phyloP scores from a whole-genome alignment of 2,113 vertebrate species.

The Neodon shergylaensis region DNA sequence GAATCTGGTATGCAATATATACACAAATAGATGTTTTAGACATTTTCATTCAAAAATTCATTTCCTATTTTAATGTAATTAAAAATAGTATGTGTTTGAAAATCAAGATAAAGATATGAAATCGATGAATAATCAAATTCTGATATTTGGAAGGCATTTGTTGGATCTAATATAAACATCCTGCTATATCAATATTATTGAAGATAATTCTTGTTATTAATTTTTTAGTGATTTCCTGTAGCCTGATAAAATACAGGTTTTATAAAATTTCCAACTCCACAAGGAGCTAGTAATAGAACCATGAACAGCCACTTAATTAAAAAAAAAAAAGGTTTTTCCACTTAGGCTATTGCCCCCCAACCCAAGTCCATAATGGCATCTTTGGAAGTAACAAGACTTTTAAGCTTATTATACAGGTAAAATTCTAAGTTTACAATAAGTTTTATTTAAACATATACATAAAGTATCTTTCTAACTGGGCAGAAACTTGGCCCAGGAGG shows the following conservation, averaged over 20 bases:
- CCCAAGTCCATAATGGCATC: background rate
- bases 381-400: background rate
- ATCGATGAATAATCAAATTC: background rate
- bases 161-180: background rate
- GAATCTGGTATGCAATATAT: background rate
- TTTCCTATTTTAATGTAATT: slow-evolving; percentile 52
- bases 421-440: background rate
- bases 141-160: background rate
- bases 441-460: background rate
- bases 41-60: no score
- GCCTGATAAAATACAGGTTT: background rate
- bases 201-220: background rate
- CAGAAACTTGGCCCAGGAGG: background rate
- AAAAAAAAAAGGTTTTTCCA: background rate
- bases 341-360: background rate
- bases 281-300: background rate
- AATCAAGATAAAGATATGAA: slow-evolving; percentile 23
- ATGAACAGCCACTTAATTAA: background rate
- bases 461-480: background rate
- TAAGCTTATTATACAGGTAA: background rate
- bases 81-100: slow-evolving; percentile 32
- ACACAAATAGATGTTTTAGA: no score
- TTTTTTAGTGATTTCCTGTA: background rate
- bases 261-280: slow-evolving; percentile 6
- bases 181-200: background rate